phyloP scores from a whole-genome alignment of 1,140 invertebrate genomes.

The Saccostrea cuccullata region DNA sequence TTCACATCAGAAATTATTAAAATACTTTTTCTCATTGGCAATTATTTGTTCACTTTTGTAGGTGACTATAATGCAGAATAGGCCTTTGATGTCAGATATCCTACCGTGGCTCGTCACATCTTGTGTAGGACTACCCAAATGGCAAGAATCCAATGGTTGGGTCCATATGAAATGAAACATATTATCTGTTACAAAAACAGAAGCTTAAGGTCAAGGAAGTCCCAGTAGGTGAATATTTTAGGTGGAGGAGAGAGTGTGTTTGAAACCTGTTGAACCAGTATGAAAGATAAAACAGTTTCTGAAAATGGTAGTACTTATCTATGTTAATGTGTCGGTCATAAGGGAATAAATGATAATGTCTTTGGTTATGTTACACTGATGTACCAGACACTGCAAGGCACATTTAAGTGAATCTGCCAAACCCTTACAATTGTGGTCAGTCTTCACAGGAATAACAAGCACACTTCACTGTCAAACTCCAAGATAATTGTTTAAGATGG shows the following conservation, averaged over 20 bases:
- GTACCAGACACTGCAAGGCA: constrained; percentile 57
- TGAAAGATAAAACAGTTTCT: background rate
- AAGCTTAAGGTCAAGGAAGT: constrained; percentile 19
- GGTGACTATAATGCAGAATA: constrained; percentile 61
- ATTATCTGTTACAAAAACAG: constrained; percentile 48
- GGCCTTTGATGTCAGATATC: constrained; percentile 34
- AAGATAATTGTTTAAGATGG: constrained; percentile 39
- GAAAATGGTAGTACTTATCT: background rate
- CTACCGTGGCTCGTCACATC: constrained; percentile 43
- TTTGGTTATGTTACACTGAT: constrained; percentile 50
- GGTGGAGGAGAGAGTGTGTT: constrained; percentile 40
- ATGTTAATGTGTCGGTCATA: background rate
- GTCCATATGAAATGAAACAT: constrained; percentile 41
- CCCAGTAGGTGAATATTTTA: constrained; percentile 47
- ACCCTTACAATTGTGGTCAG: constrained; percentile 56
- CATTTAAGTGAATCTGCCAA: constrained; percentile 53
- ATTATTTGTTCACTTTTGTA: background rate
- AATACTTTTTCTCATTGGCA: too few relatives aligned
- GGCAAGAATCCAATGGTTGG: constrained; percentile 44
- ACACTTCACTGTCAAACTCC: background rate
- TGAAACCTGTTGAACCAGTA: constrained; percentile 42
- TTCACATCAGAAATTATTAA: background rate
- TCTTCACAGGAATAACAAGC: constrained; percentile 21
- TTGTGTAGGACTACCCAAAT: constrained; percentile 53
- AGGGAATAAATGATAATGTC: background rate